Percentiles rank a stretch among this genome's conserved stretches.
Conservation (phyloP, 1,140 invertebrate species). For the Mamestra configurata region DNA sequence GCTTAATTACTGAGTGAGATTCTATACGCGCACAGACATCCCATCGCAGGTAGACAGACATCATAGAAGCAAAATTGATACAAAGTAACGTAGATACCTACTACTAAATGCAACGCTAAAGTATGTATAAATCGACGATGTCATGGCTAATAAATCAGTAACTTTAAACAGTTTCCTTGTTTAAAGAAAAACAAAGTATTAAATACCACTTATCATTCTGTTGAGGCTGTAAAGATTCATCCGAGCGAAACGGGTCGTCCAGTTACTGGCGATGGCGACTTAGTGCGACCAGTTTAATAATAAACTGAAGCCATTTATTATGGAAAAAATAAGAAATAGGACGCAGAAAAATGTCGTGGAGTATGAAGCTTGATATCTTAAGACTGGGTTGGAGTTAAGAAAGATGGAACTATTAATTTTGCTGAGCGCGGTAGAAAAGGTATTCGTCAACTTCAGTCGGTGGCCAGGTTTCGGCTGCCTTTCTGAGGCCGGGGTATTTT, state of each 20-base stretch:
- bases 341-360: not conserved
- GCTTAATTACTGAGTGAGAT: no score
- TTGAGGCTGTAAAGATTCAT: not conserved
- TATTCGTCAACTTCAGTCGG: not conserved
- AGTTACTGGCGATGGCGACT: not conserved
- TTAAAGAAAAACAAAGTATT: not conserved
- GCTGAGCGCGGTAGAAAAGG: not conserved
- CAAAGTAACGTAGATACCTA: no score
- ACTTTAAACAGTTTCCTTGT: not conserved
- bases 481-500: no score
- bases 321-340: not conserved
- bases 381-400: not conserved
- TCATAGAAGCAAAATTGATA: no score
- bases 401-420: not conserved
- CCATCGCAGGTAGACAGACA: no score
- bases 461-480: no score
- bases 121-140: not conserved
- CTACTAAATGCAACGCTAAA: not conserved
- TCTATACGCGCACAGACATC: no score
- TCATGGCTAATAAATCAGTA: not conserved
- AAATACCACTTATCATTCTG: not conserved
- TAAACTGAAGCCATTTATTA: slow-evolving; percentile 4
- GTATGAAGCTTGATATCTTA: not conserved
- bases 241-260: slow-evolving; percentile 7
- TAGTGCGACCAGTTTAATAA: not conserved